Base-by-base conservation (phyloP, 2,888 invertebrate species). In the Agrilus cyanescens region DNA sequence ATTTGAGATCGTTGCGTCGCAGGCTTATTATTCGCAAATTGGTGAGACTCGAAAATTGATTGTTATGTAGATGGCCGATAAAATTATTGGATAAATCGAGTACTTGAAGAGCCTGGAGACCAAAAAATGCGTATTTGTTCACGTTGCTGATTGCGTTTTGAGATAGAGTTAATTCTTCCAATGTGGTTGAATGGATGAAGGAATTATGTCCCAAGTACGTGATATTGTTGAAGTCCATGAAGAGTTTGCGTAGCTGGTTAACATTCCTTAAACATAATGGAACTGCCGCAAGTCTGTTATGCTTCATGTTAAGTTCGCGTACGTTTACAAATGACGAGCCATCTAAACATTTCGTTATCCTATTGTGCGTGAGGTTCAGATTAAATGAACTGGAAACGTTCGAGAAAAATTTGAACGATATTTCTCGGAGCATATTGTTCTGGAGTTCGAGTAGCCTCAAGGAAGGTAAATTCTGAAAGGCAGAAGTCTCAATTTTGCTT, bases 361-460 rank as follows among this genome's bases (percentile, higher is more conserved):
- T 72, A 66, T 86, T 86, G 59, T 75, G 72, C 53, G 88, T 88
- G 33, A 87, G 71, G 59, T 90, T 89, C 40, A 90, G 68, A 7
- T 78, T 75, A 52, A 90, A 71, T 18, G 82, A 80, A 34, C 74
- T 76, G 5, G 83, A 81, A 18, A 82, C 73, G 58, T 83, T 84
- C 47, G 75, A 70, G 57, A 86, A 83, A 40, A 75, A 72, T 55
- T 73, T 75, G 53, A 84, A 66, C 13, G 80, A 77, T 54, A 90
- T 72, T 48, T 75, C 72, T 15, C 76, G 76, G 40, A 90, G 67
- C 53, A 80, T 75, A 61, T 90, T 90, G 54, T 80, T 77, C 66
- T 87, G 87, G 46, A 90, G 69, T 63, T 90, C 88, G 43, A 93
- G 68, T 57, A 82, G 79, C 50, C 80, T 77, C 53, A 94, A 67